Conservation (phyloP, 2,797 vertebrate species). For the Microhierax caerulescens region DNA sequence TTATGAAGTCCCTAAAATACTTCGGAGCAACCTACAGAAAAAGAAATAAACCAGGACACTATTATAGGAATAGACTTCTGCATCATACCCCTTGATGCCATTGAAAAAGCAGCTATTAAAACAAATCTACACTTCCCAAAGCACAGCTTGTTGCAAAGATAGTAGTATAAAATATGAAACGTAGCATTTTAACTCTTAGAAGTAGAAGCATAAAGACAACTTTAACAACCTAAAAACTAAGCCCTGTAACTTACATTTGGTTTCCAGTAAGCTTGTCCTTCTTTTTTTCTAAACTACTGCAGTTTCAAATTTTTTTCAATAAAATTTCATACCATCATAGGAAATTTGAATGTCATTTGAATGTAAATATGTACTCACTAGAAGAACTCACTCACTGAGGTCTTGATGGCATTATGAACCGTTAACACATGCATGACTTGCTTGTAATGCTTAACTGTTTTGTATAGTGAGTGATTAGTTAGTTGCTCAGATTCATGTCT, state of each 20-base stretch:
- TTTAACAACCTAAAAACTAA: background rate
- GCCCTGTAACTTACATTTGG: background rate
- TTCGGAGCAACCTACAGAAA: background rate
- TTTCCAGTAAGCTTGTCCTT: background rate
- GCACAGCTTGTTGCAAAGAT: background rate
- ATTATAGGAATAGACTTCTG: background rate
- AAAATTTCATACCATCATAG: background rate
- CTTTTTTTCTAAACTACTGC: background rate
- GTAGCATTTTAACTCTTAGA: background rate
- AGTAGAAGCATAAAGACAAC: background rate
- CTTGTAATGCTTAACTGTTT: background rate
- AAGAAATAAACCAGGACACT: background rate
- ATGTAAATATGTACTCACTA: background rate
- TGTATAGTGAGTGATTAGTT: background rate
- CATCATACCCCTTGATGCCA: background rate
- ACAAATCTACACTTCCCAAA: background rate
- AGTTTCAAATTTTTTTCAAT: background rate
- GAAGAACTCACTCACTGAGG: background rate
- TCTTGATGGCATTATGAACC: background rate
- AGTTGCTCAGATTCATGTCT: background rate
- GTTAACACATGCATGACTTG: background rate
- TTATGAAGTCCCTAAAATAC: background rate
- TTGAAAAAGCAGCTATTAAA: background rate
- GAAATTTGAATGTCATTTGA: background rate
- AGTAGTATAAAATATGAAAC: background rate